A percentile compares a stretch with the other conserved stretches of the same genome.
Evolutionary conservation across 2,797 vertebrate species (phyloP).

Genomic region (Diplodus sargus): DNA sequence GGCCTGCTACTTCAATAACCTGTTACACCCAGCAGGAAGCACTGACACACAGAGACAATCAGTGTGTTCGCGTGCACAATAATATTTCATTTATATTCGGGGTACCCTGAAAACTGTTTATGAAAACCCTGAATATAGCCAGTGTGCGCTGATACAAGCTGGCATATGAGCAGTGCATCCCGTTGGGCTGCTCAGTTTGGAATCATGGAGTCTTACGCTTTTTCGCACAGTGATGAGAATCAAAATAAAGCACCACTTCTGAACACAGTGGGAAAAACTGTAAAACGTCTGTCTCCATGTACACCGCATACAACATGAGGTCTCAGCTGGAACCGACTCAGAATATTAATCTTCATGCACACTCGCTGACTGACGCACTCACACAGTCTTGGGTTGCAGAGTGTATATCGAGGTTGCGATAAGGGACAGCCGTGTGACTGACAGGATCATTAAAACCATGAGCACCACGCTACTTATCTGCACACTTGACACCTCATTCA

Average conservation of each 20-base stretch:
- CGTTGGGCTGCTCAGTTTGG: slow-evolving; percentile 33
- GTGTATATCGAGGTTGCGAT: slow-evolving; percentile 13
- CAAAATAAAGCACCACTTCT: slow-evolving; percentile 36
- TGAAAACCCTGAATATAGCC: slow-evolving; percentile 43
- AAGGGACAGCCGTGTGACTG: slow-evolving; percentile 54
- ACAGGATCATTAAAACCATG: slow-evolving; percentile 68
- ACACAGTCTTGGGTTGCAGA: slow-evolving; percentile 4
- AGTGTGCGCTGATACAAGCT: slow-evolving; percentile 48
- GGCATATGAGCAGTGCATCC: slow-evolving; percentile 48
- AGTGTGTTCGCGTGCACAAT: slow-evolving; percentile 53
- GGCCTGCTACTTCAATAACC: slow-evolving; percentile 64
- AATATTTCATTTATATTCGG: slow-evolving; percentile 66
- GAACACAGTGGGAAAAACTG: slow-evolving; percentile 39
- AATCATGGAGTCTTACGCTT: slow-evolving; percentile 21
- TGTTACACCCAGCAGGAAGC: slow-evolving; percentile 57
- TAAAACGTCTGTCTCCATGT: slow-evolving; percentile 32
- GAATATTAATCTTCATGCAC: slow-evolving; percentile 32
- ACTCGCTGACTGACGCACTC: slow-evolving; percentile 24
- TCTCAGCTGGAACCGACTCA: slow-evolving; percentile 15
- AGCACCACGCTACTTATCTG: slow-evolving; percentile 58
- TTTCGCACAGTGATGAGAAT: slow-evolving; percentile 44
- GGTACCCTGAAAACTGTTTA: slow-evolving; percentile 51
- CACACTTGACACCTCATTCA: slow-evolving; percentile 54
- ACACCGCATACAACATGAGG: slow-evolving; percentile 11
- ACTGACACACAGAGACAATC: slow-evolving; percentile 54